These are phyloP conservation scores for Caenorhabditis wallacei DNA, from an alignment of 2,888 invertebrate species.

Conservation along the genomic window DNA sequence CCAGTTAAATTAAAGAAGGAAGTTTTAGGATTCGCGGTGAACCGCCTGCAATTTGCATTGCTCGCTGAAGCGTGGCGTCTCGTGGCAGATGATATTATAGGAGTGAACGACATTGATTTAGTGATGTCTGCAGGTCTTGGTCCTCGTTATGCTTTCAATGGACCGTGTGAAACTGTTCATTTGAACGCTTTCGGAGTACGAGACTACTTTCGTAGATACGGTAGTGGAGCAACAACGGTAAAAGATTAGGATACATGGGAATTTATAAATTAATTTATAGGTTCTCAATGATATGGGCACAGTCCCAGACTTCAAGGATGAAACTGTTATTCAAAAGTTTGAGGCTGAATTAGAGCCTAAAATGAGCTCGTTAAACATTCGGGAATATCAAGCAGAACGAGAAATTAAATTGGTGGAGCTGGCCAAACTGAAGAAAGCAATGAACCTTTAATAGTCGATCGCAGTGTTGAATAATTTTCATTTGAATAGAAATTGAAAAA, in stretches of 20 bases:
- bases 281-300: constrained; percentile 69
- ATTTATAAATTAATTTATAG: neutral
- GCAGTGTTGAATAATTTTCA: no score
- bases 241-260: neutral
- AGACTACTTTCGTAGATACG: constrained; percentile 72
- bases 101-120: constrained; percentile 92
- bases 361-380: constrained; percentile 57
- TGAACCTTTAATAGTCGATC: constrained; percentile 30
- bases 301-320: constrained; percentile 70
- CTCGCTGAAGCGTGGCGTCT: constrained; percentile 94
- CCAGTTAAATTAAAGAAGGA: constrained; percentile 92
- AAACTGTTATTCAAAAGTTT: constrained; percentile 65
- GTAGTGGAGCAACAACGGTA: constrained; percentile 60
- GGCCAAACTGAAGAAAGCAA: constrained; percentile 62
- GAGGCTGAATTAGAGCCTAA: constrained; percentile 47
- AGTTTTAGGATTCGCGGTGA: constrained; percentile 94
- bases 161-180: constrained; percentile 94
- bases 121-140: constrained; percentile 88
- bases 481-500: neutral
- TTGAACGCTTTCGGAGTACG: constrained; percentile 90
- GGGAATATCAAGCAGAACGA: constrained; percentile 56
- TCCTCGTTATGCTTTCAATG: constrained; percentile 95
- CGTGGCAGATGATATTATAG: constrained; percentile 90
- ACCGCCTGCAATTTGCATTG: constrained; percentile 96
- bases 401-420: constrained; percentile 63